Base-by-base conservation (phyloP, 1,140 invertebrate species). In the Thaumetopoea pityocampa region DNA sequence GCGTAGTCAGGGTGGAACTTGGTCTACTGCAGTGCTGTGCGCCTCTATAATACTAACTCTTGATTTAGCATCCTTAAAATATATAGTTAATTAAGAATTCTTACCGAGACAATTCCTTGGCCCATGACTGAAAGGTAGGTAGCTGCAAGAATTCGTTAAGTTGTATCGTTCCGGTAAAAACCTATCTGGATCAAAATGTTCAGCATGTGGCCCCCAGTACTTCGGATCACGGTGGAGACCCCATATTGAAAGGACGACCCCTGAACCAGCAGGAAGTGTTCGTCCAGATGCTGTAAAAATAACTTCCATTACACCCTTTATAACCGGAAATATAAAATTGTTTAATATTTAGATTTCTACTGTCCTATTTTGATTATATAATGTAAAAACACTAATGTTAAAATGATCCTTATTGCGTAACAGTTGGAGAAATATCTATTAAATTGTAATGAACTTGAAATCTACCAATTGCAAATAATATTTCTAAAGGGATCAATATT, bases 121-220 rank as follows among this genome's bases (percentile, higher is more conserved):
- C 12, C 90, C 89, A 29, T 79, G 88, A 34, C 88, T 89, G 57
- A 91, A 92, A 3, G 90, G 89, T 43, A 91, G 71, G 57, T 86
- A 92, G 8, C 80, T 76, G 50, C 78, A 87, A 0, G 85, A 63
- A 43, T 88, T 70, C 40, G 79, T 59, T 26, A 86, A 66, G 1
- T 67, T 54, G 9, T 67, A 66, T 38, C 87, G 70, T 49, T 88
- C 86, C 0, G 89, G 87, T 8, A 89, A 56, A 67, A 93, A 93
- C 38, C 90, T 67, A 36, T 92, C 90, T 0, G 92, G 92, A 64
- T 92, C 85, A 58, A 92, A 93, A 9, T 72, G 67, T 5, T 90
- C 86, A 0, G 91, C 91, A 46, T 93, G 85, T 2, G 90, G 85
- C 41, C 88, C 78, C 74, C 85, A 90, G 44, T 82, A 77, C 33